Percentiles rank a stretch among this genome's conserved stretches.
phyloP scores from a whole-genome alignment of 2,797 vertebrate species.

The Eulemur albifrons region DNA sequence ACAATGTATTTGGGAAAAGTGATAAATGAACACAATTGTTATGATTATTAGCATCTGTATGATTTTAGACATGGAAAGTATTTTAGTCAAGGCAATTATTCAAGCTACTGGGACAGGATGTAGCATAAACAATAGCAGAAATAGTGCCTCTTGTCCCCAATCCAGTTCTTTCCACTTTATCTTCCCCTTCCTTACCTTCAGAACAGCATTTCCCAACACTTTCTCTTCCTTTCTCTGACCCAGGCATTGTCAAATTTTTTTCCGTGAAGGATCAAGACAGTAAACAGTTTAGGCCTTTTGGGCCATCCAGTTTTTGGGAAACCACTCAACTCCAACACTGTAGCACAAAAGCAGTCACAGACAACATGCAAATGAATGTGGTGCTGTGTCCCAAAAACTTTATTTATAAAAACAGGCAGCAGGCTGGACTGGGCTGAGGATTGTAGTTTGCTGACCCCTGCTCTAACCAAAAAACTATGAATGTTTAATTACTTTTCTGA shows the following conservation, averaged over 20 bases:
- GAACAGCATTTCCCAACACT: background rate
- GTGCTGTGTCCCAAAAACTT: background rate
- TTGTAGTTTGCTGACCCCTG: background rate
- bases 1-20: background rate
- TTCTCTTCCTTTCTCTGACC: background rate
- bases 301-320: background rate
- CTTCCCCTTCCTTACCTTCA: background rate
- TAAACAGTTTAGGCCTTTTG: background rate
- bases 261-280: background rate
- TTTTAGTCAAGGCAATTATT: background rate
- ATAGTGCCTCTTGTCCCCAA: background rate
- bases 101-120: background rate
- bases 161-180: background rate
- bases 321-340: background rate
- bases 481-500: background rate
- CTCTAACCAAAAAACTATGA: background rate
- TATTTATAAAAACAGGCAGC: background rate
- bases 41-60: background rate
- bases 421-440: background rate
- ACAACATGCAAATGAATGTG: background rate
- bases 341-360: background rate
- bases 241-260: background rate
- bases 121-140: background rate
- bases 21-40: background rate
- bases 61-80: background rate